Percentiles rank a stretch among this genome's conserved stretches.
phyloP scores from a whole-genome alignment of 2,888 invertebrate species.

The Synanthedon formicaeformis region DNA sequence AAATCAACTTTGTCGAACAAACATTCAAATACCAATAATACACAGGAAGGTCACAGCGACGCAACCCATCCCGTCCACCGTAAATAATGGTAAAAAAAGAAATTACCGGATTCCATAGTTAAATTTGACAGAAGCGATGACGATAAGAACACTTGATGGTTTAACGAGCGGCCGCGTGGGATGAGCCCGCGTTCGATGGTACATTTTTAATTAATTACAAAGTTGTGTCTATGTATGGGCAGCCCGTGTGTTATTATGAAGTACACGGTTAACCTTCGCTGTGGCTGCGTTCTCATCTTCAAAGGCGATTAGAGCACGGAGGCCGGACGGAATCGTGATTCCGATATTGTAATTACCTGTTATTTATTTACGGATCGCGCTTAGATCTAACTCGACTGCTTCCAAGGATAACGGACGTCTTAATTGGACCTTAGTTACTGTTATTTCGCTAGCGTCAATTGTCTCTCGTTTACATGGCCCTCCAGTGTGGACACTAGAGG shows the following conservation, averaged over 20 bases:
- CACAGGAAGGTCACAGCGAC: slow-evolving; percentile 32
- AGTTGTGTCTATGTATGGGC: slow-evolving; percentile 14
- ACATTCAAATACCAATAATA: slow-evolving; percentile 61
- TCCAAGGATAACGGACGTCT: slow-evolving; percentile 60
- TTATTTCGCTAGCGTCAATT: slow-evolving; percentile 50
- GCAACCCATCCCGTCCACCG: slow-evolving; percentile 38
- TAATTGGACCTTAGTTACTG: slow-evolving; percentile 59
- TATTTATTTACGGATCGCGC: slow-evolving; percentile 53
- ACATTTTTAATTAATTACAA: slow-evolving; percentile 59
- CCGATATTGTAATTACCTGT: slow-evolving; percentile 60
- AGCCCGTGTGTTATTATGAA: neutral
- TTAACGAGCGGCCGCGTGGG: slow-evolving; percentile 57
- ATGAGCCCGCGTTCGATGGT: slow-evolving; percentile 46
- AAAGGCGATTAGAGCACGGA: slow-evolving; percentile 44
- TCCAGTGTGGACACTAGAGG: slow-evolving; percentile 44
- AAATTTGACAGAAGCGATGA: slow-evolving; percentile 64
- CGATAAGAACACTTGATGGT: slow-evolving; percentile 58
- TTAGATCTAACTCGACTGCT: slow-evolving; percentile 38
- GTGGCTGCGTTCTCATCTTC: slow-evolving; percentile 50
- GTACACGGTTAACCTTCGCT: slow-evolving; percentile 29
- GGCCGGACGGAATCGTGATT: slow-evolving; percentile 55
- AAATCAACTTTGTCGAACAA: slow-evolving; percentile 51
- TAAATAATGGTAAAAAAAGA: slow-evolving; percentile 54
- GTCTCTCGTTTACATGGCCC: slow-evolving; percentile 43
- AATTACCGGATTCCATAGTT: slow-evolving; percentile 57